phyloP scores from a whole-genome alignment of 2,797 vertebrate genomes.

The Oreochromis mossambicus region DNA sequence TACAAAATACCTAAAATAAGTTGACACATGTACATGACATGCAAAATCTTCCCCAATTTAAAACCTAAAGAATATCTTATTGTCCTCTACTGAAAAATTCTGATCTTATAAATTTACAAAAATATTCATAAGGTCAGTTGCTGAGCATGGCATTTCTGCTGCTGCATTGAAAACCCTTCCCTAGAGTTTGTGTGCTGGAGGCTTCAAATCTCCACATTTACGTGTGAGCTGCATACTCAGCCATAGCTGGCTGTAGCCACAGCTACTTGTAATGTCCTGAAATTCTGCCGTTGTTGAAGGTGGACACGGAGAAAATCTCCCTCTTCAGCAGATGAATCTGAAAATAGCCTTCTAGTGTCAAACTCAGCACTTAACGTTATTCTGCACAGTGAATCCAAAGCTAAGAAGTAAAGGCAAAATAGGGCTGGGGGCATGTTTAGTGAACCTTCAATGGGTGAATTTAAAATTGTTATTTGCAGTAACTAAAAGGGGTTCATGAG shows the following conservation, averaged over 20 bases:
- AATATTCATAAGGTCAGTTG: neutral
- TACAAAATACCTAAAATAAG: neutral
- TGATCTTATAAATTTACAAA: neutral
- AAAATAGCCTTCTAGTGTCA: neutral
- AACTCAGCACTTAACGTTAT: neutral
- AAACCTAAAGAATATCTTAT: neutral
- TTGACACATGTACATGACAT: neutral
- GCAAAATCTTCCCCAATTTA: neutral
- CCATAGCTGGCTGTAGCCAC: neutral
- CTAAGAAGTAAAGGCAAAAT: neutral
- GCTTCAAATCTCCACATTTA: neutral
- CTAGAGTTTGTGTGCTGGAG: neutral
- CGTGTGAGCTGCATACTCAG: neutral
- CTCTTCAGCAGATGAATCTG: neutral
- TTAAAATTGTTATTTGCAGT: neutral
- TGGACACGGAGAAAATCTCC: neutral
- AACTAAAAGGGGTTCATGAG: neutral
- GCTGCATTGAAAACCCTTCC: neutral
- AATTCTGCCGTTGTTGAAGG: neutral
- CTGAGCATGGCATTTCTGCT: neutral
- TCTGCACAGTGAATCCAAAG: neutral
- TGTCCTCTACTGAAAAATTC: neutral
- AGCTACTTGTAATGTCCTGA: neutral
- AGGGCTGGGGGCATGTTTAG: neutral
- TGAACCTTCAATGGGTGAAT: neutral